Evolutionary conservation across 2,113 vertebrate species (phyloP), one percentile per base, ranked within the genome.

Genomic region (Corythaeola cristata): DNA sequence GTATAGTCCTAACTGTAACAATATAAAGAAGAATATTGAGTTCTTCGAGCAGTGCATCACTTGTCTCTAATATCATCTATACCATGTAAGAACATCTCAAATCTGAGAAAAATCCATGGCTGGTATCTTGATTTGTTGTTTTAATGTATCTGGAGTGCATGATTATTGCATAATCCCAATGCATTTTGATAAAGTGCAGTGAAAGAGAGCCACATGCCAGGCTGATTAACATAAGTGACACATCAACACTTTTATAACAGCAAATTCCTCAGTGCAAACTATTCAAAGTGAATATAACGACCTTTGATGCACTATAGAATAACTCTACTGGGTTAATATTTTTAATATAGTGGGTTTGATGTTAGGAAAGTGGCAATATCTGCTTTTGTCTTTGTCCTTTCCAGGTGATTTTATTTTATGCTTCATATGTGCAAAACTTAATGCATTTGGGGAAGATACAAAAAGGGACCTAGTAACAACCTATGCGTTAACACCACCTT

Each of bases 171-270:
- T 95, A 95, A 95, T 79, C 68, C n/a, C 44, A 90, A 68, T 83
- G 18, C n/a, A 88, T 95, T 95, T 85, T 80, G 74, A 94, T 85
- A 88, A 83, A 88, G 74, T 64, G 5, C 19, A 60, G 66, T 81
- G 93, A 94, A 91, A 96, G 81, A 41, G 49, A 86, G 33, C 67
- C 28, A 82, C 69, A 33, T 96, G 58, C 60, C 77, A 80, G 53
- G 39, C 24, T 89, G 47, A 97, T 97, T 96, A 95, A 62, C 80
- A 95, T 93, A 98, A 97, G 96, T 94, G 85, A 97, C 67, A 90
- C 67, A 95, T 55, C 39, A 64, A 69, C 19, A 23, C 56, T 86
- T 95, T 94, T 93, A 96, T 85, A 95, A 97, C 96, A 86, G 96
- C 27, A 72, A 91, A 96, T 97, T 79, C 73, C 20, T 56, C 53